phyloP scores from a whole-genome alignment of 2,888 invertebrate genomes.

The Acanthosepion pharaonis region DNA sequence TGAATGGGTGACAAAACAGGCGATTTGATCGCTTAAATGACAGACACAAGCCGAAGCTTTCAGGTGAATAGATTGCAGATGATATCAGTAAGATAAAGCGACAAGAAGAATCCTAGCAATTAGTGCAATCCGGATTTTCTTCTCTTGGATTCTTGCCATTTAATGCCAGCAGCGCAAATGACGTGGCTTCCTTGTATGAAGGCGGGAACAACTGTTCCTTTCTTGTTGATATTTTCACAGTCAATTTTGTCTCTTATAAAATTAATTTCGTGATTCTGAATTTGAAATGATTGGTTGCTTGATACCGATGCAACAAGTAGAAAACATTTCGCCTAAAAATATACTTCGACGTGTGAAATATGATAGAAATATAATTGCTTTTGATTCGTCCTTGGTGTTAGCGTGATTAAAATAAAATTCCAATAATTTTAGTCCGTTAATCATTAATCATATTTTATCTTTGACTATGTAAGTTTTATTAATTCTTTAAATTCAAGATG shows the following conservation, averaged over 20 bases:
- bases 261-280: not conserved
- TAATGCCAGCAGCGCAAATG: not conserved
- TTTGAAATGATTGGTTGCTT: not conserved
- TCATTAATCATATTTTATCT: not conserved
- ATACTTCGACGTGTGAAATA: not conserved
- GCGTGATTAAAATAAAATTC: not conserved
- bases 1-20: not conserved
- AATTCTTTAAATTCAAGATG: too few species aligned
- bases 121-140: not conserved
- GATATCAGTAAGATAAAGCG: not conserved
- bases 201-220: not conserved
- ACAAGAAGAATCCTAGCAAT: not conserved
- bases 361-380: not conserved
- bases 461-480: not conserved
- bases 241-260: not conserved
- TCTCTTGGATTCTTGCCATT: not conserved
- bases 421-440: not conserved
- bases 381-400: not conserved
- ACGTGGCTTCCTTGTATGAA: not conserved
- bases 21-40: slow-evolving; percentile 1
- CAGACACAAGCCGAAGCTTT: not conserved
- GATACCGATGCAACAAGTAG: not conserved
- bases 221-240: not conserved
- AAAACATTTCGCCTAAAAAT: not conserved
- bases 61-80: slow-evolving; percentile 11